phyloP scores from a whole-genome alignment of 2,113 vertebrate genomes.

The Ptyas mucosa region DNA sequence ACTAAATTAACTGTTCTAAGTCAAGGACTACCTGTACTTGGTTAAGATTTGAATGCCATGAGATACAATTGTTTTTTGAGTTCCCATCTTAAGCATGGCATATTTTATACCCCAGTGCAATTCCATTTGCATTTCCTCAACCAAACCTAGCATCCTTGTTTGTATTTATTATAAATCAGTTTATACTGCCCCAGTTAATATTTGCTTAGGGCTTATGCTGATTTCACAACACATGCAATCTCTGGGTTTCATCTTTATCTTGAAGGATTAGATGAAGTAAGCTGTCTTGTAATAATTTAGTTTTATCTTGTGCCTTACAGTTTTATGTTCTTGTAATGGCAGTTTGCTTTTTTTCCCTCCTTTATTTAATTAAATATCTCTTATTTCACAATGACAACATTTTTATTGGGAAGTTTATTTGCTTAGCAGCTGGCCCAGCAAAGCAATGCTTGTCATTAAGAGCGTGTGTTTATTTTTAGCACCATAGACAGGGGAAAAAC shows the following conservation, averaged over 20 bases:
- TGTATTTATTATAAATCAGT: slow-evolving; percentile 77
- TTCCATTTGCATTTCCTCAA: slow-evolving; percentile 60
- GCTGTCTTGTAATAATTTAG: slow-evolving; percentile 77
- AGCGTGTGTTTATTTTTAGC: slow-evolving; percentile 63
- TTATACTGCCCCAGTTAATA: slow-evolving; percentile 77
- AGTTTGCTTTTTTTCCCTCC: slow-evolving; percentile 62
- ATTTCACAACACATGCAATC: slow-evolving; percentile 78
- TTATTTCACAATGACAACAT: slow-evolving; percentile 75
- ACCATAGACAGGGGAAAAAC: slow-evolving; percentile 53
- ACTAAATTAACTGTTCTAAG: not conserved
- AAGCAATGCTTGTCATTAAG: slow-evolving; percentile 56
- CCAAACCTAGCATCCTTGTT: slow-evolving; percentile 71
- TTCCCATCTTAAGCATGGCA: slow-evolving; percentile 23
- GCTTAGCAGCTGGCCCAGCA: slow-evolving; percentile 70
- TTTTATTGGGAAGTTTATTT: slow-evolving; percentile 74
- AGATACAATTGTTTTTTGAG: not conserved
- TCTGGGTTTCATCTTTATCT: slow-evolving; percentile 75
- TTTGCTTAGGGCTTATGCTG: slow-evolving; percentile 76
- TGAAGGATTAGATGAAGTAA: slow-evolving; percentile 78
- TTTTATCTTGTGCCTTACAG: slow-evolving; percentile 78
- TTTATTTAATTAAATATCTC: slow-evolving; percentile 83
- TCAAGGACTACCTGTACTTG: not conserved
- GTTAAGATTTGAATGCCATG: not conserved
- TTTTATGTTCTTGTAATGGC: slow-evolving; percentile 78
- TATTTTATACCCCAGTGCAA: slow-evolving; percentile 32